A percentile compares a stretch with the other conserved stretches of the same genome.
phyloP scores from a whole-genome alignment of 2,888 invertebrate species.

The Malthinus seriepunctatus region DNA sequence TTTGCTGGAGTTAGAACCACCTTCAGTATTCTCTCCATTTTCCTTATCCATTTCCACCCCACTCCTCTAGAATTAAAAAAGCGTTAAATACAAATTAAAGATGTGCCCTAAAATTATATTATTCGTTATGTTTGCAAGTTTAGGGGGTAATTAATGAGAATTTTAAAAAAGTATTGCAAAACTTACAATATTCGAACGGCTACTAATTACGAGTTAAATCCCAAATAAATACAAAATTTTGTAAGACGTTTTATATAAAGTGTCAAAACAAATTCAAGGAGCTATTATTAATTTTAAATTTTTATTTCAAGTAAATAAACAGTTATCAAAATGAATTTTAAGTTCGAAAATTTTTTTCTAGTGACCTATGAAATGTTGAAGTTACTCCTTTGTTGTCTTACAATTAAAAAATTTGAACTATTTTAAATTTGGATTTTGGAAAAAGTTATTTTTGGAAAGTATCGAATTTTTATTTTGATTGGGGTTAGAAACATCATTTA shows the following conservation, averaged over 20 bases:
- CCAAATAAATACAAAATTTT: conserved; percentile 4
- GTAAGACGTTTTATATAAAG: conserved; percentile 13
- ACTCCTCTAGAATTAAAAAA: conserved; percentile 37
- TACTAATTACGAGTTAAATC: background rate
- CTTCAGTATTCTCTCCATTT: conserved; percentile 69
- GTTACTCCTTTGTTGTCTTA: no score
- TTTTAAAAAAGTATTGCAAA: background rate
- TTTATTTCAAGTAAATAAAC: conserved; percentile 9
- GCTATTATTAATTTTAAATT: conserved; percentile 13
- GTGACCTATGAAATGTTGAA: conserved; percentile 11
- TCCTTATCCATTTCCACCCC: conserved; percentile 75
- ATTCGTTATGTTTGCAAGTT: no score
- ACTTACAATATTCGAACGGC: background rate
- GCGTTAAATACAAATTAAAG: no score
- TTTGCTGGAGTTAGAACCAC: conserved; percentile 61
- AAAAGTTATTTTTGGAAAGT: no score
- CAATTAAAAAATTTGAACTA: no score
- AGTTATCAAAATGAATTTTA: conserved; percentile 9
- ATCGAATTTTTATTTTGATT: no score
- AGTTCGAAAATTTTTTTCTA: conserved; percentile 7
- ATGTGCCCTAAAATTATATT: conserved; percentile 1
- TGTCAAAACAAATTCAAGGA: conserved; percentile 23
- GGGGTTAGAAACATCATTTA: no score
- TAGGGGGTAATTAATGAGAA: background rate
- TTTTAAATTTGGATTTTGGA: no score